Evolutionary conservation across 1,140 invertebrate species (phyloP).

Genomic region (Aphis craccivora): DNA sequence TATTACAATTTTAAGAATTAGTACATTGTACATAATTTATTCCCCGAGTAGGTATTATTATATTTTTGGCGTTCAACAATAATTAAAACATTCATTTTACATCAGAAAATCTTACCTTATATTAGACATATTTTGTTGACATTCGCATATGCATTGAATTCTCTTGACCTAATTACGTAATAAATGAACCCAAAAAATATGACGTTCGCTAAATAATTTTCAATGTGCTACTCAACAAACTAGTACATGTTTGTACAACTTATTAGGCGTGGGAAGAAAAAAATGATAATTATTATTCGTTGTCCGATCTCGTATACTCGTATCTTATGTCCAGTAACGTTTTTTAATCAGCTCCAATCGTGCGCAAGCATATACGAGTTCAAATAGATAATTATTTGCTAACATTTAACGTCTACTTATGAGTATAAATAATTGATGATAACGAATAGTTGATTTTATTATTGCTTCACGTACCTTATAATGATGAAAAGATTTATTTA

Average conservation of each 20-base stretch:
- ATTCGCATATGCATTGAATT: not conserved
- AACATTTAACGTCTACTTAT: not conserved
- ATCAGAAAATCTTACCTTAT: not conserved
- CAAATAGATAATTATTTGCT: slow-evolving; percentile 23
- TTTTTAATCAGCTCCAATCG: slow-evolving; percentile 36
- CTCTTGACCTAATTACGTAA: slow-evolving; percentile 48
- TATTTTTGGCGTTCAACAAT: not conserved
- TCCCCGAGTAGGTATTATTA: not conserved
- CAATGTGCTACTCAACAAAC: not conserved
- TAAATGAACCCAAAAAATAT: not conserved
- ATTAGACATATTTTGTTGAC: slow-evolving; percentile 26
- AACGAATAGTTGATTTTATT: slow-evolving; percentile 16
- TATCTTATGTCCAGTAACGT: slow-evolving; percentile 36
- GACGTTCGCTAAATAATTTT: slow-evolving; percentile 2
- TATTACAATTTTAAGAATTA: not conserved
- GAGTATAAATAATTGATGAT: slow-evolving; percentile 12
- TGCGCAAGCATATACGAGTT: not conserved
- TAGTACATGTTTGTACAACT: not conserved
- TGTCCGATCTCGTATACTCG: not conserved
- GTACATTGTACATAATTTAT: too few species aligned
- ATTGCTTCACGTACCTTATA: not conserved
- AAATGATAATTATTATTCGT: not conserved
- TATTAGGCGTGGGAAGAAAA: slow-evolving; percentile 26
- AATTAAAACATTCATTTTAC: not conserved
- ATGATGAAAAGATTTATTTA: slow-evolving; percentile 8